Evolutionary conservation across 2,113 vertebrate genomes (phyloP).

Genomic region (Steatornis caripensis): DNA sequence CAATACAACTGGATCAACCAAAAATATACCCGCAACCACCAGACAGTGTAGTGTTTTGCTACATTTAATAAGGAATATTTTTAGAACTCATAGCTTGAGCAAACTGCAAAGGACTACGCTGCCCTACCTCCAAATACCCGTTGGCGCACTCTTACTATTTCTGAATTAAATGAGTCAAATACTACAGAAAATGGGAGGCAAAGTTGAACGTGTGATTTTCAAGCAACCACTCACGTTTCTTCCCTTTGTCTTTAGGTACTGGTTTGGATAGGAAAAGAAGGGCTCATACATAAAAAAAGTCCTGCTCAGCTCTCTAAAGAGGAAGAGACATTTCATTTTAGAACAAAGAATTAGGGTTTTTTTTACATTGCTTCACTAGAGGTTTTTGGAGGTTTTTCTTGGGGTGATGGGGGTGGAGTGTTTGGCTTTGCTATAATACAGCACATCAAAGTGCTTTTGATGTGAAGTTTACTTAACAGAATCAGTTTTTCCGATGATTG

Average conservation of each 20-base stretch:
- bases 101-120: not conserved
- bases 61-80: not conserved
- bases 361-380: slow-evolving; percentile 26
- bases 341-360: slow-evolving; percentile 50
- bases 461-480: slow-evolving; percentile 71
- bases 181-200: not conserved
- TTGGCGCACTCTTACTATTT: not conserved
- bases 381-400: slow-evolving; percentile 44
- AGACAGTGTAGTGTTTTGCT: not conserved
- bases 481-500: slow-evolving; percentile 67
- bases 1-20: not conserved
- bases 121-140: not conserved
- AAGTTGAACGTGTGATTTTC: not conserved
- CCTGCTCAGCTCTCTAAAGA: slow-evolving; percentile 5
- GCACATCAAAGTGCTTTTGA: slow-evolving; percentile 71
- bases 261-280: slow-evolving; percentile 29
- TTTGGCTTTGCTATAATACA: slow-evolving; percentile 60
- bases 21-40: not conserved
- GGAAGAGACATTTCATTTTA: slow-evolving; percentile 53
- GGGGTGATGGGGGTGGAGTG: slow-evolving; percentile 53
- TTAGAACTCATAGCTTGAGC: not conserved
- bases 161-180: not conserved
- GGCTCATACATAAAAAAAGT: slow-evolving; percentile 4
- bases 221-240: not conserved
- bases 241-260: not conserved